Conservation (phyloP, 23 tunicate species). For the Clavelina lepadiformis region DNA sequence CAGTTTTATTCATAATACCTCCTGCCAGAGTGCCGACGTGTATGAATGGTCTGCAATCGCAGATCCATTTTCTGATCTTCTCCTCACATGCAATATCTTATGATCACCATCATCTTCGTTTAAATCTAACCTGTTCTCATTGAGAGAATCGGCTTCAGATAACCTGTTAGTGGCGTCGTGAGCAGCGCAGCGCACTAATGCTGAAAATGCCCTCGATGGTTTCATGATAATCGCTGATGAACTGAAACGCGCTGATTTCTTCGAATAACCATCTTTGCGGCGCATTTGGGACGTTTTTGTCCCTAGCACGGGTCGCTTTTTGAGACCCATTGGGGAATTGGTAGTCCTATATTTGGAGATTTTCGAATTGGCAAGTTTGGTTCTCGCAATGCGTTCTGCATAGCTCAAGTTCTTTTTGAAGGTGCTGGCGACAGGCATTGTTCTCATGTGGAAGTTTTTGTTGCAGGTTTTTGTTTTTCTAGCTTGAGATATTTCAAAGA, state of each 20-base stretch:
- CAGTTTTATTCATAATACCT: not conserved
- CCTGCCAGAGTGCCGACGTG: conserved; percentile 36
- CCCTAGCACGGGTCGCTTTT: too few relatives aligned
- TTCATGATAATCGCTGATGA: conserved; percentile 23
- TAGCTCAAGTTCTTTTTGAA: conserved; percentile 7
- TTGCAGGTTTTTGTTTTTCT: not conserved
- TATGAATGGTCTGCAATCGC: conserved; percentile 49
- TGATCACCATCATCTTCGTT: too few relatives aligned
- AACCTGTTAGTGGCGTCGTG: too few relatives aligned
- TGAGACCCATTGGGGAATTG: too few relatives aligned
- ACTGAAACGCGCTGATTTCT: not conserved
- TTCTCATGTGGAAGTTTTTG: not conserved
- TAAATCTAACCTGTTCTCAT: too few relatives aligned
- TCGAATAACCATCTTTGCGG: too few relatives aligned
- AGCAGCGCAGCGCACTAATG: conserved; percentile 4
- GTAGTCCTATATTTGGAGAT: not conserved
- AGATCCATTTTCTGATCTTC: conserved; percentile 3
- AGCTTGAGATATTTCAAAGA: not conserved
- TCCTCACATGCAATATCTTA: conserved; percentile 22
- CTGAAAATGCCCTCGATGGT: conserved; percentile 31
- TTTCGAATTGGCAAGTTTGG: conserved; percentile 14
- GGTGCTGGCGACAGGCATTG: not conserved
- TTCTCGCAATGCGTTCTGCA: conserved; percentile 23
- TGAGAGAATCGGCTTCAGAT: too few relatives aligned
- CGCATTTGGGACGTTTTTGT: not conserved